phyloP scores from a whole-genome alignment of 2,797 vertebrate genomes.

The Chloroceryle amazona region DNA sequence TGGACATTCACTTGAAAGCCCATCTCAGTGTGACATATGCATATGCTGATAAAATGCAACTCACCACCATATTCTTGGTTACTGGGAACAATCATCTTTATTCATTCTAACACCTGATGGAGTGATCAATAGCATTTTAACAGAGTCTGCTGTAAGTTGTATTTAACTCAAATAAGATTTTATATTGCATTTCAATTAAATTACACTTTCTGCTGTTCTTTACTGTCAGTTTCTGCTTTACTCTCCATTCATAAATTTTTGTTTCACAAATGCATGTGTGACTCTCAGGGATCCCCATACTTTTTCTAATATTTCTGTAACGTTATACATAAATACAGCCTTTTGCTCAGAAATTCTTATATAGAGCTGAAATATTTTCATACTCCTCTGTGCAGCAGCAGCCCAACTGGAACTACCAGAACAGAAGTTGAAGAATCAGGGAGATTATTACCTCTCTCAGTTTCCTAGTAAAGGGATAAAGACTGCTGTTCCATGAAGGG shows the following conservation, averaged over 20 bases:
- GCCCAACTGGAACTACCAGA: neutral
- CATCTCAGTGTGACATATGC: neutral
- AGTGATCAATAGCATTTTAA: slow-evolving; percentile 46
- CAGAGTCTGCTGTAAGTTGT: neutral
- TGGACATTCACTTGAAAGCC: slow-evolving; percentile 14
- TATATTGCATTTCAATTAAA: slow-evolving; percentile 51
- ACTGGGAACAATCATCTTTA: slow-evolving; percentile 8
- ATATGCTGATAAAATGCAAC: slow-evolving; percentile 15
- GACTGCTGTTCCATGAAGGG: neutral
- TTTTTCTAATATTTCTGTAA: neutral
- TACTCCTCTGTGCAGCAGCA: neutral
- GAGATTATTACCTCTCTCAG: slow-evolving; percentile 3
- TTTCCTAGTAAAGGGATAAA: neutral
- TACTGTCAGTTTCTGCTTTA: slow-evolving; percentile 2
- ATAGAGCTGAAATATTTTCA: neutral
- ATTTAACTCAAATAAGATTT: slow-evolving; percentile 53
- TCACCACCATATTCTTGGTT: neutral
- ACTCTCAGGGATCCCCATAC: neutral
- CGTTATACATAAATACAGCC: neutral
- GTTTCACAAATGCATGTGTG: neutral
- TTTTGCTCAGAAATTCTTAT: neutral
- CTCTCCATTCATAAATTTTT: slow-evolving; percentile 23
- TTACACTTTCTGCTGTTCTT: neutral
- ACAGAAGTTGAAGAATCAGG: slow-evolving; percentile 14
- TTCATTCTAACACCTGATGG: slow-evolving; percentile 11